Evolutionary conservation across 2,113 vertebrate genomes (phyloP), one percentile per base, ranked within the genome.

Genomic region (Sylvilagus bachmani): DNA sequence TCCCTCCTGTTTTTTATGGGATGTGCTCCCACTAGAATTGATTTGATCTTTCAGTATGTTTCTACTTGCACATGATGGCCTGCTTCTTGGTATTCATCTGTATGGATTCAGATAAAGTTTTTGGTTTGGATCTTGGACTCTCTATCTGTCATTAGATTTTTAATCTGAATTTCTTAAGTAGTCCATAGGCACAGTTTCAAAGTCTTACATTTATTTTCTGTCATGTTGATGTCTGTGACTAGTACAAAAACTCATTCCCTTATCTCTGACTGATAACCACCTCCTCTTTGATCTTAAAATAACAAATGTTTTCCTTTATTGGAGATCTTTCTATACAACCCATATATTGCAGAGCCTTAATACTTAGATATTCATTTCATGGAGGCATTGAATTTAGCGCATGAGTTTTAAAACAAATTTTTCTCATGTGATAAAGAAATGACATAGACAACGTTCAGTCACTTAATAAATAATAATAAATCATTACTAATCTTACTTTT

Each of bases 81-180:
- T n/a, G 21, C 64, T 79, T 94, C 38, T 66, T 90, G 87, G 64
- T 79, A 82, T 95, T 78, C 74, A 73, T 97, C 75, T 93, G 78
- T 77, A 88, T 21, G 27, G 62, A 19, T 21, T 87, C 49, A 66
- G 36, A 94, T 44, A 73, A 70, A 90, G 21, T 49, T 31, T 67
- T 90, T 85, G 66, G 17, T 31, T 12, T 78, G 62, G 77, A 87
- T 58, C 0, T 62, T 95, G 4, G 6, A n/a, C 66, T 70, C 94
- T 83, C 62, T 94, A 78, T 49, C 7, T 94, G 92, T 92, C 6
- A 21, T 21, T 82, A 55, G 3, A 3, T 36, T 97, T 96, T 86
- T 51, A 84, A 94, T 44, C 31, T n/a, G 67, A 62, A 97, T 16
- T 66, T 61, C 82, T 88, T 61, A 84, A 86, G 5, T 44, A 86